Percentiles rank a stretch among this genome's conserved stretches.
phyloP scores from a whole-genome alignment of 2,113 vertebrate species.

The Phoenicopterus ruber region DNA sequence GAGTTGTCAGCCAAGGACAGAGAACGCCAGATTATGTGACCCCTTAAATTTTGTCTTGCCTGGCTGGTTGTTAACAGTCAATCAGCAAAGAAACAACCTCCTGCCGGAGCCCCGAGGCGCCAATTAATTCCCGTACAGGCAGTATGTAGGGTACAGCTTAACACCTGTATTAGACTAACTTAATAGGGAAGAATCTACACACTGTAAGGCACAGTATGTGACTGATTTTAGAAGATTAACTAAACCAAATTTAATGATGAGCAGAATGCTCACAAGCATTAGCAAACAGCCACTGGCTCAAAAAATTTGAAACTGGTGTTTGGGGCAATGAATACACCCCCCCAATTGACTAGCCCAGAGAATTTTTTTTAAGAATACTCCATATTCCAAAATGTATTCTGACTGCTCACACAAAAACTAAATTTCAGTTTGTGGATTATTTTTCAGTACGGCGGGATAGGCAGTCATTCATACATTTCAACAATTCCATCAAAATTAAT shows the following conservation, averaged over 20 bases:
- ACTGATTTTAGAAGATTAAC: background rate
- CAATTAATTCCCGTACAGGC: background rate
- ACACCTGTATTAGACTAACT: background rate
- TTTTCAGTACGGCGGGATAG: background rate
- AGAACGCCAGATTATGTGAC: background rate
- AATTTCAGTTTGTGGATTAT: background rate
- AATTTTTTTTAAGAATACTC: background rate
- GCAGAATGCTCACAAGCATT: background rate
- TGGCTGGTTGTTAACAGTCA: slow-evolving; percentile 50
- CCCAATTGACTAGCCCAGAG: background rate
- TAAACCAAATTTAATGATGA: background rate
- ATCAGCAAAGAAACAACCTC: slow-evolving; percentile 43
- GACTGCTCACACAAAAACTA: background rate
- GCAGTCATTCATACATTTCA: background rate
- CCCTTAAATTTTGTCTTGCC: slow-evolving; percentile 53
- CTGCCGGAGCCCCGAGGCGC: background rate
- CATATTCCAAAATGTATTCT: background rate
- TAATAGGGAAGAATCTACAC: background rate
- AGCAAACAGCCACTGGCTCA: background rate
- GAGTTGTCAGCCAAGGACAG: slow-evolving; percentile 45
- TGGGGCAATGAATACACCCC: background rate
- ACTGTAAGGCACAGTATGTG: background rate
- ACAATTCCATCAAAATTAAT: background rate
- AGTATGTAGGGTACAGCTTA: background rate
- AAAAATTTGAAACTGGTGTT: background rate